Percentiles rank a stretch among this genome's conserved stretches.
Conservation (phyloP, 2,113 vertebrate species). For the Thamnophis sirtalis region DNA sequence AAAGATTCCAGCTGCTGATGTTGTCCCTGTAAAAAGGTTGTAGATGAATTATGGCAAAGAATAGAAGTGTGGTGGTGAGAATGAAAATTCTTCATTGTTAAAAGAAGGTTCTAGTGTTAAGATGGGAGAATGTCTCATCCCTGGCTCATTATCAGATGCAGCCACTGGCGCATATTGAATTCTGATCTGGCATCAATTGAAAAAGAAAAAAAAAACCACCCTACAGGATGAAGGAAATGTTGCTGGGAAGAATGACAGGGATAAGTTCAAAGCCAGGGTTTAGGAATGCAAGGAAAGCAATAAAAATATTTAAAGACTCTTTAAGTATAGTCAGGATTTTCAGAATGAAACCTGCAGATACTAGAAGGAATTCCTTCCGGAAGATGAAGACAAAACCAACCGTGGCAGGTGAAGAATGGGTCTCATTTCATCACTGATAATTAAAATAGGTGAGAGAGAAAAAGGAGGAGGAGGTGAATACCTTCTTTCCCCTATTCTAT, state of each 20-base stretch:
- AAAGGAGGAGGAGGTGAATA: too few species aligned
- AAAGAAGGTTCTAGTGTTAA: background rate
- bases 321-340: background rate
- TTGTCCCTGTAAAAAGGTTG: background rate
- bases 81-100: too few species aligned
- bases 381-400: background rate
- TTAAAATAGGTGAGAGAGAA: background rate
- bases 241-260: background rate
- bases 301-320: background rate
- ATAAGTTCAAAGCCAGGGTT: background rate
- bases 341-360: background rate
- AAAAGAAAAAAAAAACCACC: rapidly evolving
- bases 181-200: background rate
- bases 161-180: background rate
- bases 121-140: too few species aligned
- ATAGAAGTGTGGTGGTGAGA: background rate
- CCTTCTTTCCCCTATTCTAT: background rate
- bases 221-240: background rate
- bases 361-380: background rate
- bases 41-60: background rate
- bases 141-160: background rate
- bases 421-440: background rate
- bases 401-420: background rate
- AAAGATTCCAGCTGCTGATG: background rate
- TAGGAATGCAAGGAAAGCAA: background rate